A percentile compares a stretch with the other conserved stretches of the same genome.
These are phyloP conservation scores for Gadopsis bispinosus DNA, from an alignment of 2,797 vertebrate species.

Conservation along the genomic window DNA sequence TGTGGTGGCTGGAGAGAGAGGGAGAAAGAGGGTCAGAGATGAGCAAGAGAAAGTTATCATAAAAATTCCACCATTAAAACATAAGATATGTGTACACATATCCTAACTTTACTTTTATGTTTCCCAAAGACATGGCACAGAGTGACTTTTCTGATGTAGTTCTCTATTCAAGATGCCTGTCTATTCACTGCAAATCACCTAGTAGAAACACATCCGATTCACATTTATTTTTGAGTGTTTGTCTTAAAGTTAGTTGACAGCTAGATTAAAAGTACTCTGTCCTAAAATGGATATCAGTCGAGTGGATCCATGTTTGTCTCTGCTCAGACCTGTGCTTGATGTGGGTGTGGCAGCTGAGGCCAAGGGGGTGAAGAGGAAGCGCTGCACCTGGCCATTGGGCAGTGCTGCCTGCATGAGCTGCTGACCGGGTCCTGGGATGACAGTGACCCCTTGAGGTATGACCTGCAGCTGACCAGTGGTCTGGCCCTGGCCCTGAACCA, in stretches of 20 bases:
- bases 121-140: background rate
- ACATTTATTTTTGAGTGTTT: background rate
- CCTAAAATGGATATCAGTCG: background rate
- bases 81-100: background rate
- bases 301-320: background rate
- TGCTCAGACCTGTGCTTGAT: conserved; percentile 85
- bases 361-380: conserved; percentile 96
- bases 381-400: conserved; percentile 95
- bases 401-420: conserved; percentile 98
- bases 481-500: conserved; percentile 98
- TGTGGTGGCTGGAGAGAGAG: conserved; percentile 54
- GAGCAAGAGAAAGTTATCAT: background rate
- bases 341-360: conserved; percentile 84
- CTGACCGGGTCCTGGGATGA: conserved; percentile 96
- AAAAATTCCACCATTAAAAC: background rate
- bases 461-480: conserved; percentile 95
- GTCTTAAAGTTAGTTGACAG: background rate
- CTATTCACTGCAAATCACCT: background rate
- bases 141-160: background rate
- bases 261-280: background rate
- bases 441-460: conserved; percentile 94
- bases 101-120: background rate
- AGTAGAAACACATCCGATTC: background rate
- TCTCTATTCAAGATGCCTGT: background rate
- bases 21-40: background rate